These are phyloP conservation scores for Dolichoris vasculosae DNA, from an alignment of 1,140 invertebrate genomes.

Conservation along the genomic window DNA sequence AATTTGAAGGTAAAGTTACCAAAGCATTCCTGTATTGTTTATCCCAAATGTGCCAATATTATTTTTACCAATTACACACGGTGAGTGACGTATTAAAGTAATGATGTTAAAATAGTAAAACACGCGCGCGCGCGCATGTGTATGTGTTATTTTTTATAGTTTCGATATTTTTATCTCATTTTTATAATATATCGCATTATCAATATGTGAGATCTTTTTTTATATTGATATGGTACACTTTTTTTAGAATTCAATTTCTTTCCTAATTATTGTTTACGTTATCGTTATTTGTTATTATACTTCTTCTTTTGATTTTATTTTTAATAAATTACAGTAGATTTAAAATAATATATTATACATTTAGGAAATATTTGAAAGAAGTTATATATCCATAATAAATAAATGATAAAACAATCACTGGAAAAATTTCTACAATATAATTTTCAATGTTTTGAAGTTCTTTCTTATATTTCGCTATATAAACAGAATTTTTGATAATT, in stretches of 20 bases:
- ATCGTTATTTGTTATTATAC: not conserved
- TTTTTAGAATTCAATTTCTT: not conserved
- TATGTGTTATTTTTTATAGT: not conserved
- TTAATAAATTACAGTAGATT: not conserved
- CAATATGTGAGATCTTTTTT: not conserved
- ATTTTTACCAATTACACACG: conserved; percentile 60
- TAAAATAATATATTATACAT: not conserved
- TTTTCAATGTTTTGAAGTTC: conserved; percentile 24
- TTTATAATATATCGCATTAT: not conserved
- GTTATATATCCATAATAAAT: not conserved
- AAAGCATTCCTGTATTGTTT: not conserved
- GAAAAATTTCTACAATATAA: not conserved
- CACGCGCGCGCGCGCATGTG: not conserved
- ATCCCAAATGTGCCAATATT: conserved; percentile 67
- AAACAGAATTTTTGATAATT: not conserved
- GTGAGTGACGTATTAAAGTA: conserved; percentile 61
- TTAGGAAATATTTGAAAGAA: not conserved
- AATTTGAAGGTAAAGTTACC: not conserved
- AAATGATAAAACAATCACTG: not conserved
- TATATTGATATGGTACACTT: not conserved
- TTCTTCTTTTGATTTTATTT: not conserved
- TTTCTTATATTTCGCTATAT: not conserved
- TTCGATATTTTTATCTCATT: not conserved
- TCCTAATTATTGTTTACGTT: not conserved
- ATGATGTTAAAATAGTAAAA: conserved; percentile 32